A percentile compares a stretch with the other conserved stretches of the same genome.
phyloP scores from a whole-genome alignment of 1,140 invertebrate species.

The Brachionus asplanchnoidis region DNA sequence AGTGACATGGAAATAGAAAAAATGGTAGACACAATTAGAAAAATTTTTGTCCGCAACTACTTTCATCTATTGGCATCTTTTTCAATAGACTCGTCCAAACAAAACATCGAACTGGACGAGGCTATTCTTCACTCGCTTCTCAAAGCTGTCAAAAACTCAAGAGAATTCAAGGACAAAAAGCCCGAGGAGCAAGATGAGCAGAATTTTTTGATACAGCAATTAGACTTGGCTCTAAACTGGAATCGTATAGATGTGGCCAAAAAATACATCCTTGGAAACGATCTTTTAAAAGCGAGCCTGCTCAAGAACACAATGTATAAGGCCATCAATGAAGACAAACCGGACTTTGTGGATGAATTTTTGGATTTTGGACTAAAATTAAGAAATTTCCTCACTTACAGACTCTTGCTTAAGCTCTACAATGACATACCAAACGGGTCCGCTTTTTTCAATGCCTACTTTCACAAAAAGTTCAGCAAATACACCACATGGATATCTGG shows the following conservation, averaged over 20 bases:
- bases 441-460: neutral
- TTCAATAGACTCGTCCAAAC: neutral
- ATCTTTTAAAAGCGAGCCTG: neutral
- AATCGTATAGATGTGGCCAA: conserved; percentile 92
- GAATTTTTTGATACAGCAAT: neutral
- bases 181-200: neutral
- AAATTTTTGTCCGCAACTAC: neutral
- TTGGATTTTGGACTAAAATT: conserved; percentile 57
- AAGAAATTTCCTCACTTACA: conserved; percentile 54
- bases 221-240: conserved; percentile 75
- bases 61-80: neutral
- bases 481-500: neutral
- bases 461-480: neutral
- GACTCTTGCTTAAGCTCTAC: conserved; percentile 53
- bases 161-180: neutral
- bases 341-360: conserved; percentile 58
- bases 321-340: conserved; percentile 55
- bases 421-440: conserved; percentile 47
- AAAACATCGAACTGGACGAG: neutral
- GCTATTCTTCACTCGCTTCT: neutral
- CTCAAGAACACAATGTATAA: conserved; percentile 57
- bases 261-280: conserved; percentile 67
- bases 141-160: neutral
- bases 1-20: neutral
- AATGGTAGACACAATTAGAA: neutral